A percentile compares a stretch with the other conserved stretches of the same genome.
Conservation (phyloP, 2,888 invertebrate species). For the Caenorhabditis plicata region DNA sequence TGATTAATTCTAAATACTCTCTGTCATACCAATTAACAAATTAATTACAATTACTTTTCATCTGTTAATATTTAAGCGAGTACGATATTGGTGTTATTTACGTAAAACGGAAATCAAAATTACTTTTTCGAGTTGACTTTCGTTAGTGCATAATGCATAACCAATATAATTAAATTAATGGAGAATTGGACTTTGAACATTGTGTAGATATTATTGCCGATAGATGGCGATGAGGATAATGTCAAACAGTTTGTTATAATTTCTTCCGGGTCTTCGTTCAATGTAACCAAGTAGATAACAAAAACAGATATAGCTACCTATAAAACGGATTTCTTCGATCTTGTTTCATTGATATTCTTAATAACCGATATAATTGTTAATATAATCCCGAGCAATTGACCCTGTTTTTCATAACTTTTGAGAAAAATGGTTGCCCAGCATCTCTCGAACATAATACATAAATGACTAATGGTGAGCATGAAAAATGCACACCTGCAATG, state of each 20-base stretch:
- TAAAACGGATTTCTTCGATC: not conserved
- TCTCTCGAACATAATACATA: conserved; percentile 16
- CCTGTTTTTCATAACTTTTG: conserved; percentile 17
- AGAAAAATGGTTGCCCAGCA: conserved; percentile 19
- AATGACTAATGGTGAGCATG: conserved; percentile 19
- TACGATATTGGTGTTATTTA: too few species aligned
- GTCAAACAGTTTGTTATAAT: conserved; percentile 25
- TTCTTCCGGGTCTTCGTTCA: conserved; percentile 24
- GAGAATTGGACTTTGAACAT: conserved; percentile 19
- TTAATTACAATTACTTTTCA: too few species aligned
- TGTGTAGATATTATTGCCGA: conserved; percentile 14
- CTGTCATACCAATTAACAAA: too few species aligned
- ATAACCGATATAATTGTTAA: conserved; percentile 16
- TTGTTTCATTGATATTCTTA: not conserved
- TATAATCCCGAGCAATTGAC: conserved; percentile 13
- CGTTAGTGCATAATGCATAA: too few species aligned
- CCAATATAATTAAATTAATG: too few species aligned
- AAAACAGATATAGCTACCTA: conserved; percentile 17
- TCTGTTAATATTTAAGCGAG: too few species aligned
- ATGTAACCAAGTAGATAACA: conserved; percentile 8
- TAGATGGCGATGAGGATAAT: conserved; percentile 24
- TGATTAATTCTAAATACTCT: too few species aligned
- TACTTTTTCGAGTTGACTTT: too few species aligned
- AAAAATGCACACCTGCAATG: conserved; percentile 18
- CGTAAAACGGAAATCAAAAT: too few species aligned